Evolutionary conservation across 2,797 vertebrate genomes (phyloP), one percentile per base, ranked within the genome.

Genomic region (Cuculus canorus): DNA sequence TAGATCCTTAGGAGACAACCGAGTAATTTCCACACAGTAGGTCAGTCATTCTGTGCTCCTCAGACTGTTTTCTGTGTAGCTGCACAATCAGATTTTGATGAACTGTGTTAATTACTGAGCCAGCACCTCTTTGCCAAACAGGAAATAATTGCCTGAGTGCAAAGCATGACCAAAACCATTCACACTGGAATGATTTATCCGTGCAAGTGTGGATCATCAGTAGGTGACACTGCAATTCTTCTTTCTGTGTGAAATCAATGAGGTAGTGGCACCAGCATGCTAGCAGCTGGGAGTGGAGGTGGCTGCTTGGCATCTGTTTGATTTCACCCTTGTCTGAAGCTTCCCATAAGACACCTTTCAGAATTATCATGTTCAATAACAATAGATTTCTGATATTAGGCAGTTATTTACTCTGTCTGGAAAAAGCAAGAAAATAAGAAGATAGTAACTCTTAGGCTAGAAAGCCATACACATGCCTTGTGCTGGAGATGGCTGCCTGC

Each of bases 241-340:
- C 63, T 84, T 85, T 32, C 71, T 35, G n/a, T 43, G 3, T 53
- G 71, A 53, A 73, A 54, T 48, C n/a, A 33, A 4, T 23, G 50
- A 52, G 30, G 25, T 43, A 2, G 35, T 53, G 77, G 65, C 56
- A 24, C 35, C 11, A 3, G 18, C 2, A 3, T 0, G 0, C 47
- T 32, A 25, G 12, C 4, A 5, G 17, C 43, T 2, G 1, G 0
- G 0, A 43, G 12, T 33, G 57, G 82, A 68, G 81, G 57, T 52
- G 60, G 17, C 61, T 92, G 61, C 7, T 53, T 63, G 57, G 52
- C 28, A 41, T 6, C 68, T 1, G 3, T 61, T 68, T 60, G 35
- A 22, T 65, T 89, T 69, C 77, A 81, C 61, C 33, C 32, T 65
- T 77, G 52, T 48, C 56, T 79, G 35, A 60, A 72, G 39, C 17